phyloP scores from a whole-genome alignment of 2,888 invertebrate species.

The Rhaphigaster nebulosa region DNA sequence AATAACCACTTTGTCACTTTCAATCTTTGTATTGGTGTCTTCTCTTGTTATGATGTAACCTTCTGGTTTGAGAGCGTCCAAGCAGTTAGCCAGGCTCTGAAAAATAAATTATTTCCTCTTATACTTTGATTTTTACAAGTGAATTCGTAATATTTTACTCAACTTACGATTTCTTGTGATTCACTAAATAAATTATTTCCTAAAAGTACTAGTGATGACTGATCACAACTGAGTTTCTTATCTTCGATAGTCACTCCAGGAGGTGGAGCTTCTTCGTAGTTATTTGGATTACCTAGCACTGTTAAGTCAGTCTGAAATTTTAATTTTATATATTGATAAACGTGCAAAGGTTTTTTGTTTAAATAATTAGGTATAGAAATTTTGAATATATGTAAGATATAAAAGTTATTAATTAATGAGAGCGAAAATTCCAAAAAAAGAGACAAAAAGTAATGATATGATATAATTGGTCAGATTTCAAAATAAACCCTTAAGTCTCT shows the following conservation, averaged over 20 bases:
- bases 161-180: constrained; percentile 13
- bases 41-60: constrained; percentile 77
- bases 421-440: too few relatives aligned
- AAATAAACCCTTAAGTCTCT: too few relatives aligned
- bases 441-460: too few relatives aligned
- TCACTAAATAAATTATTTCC: constrained; percentile 71
- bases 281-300: constrained; percentile 69
- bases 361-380: too few relatives aligned
- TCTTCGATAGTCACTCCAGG: constrained; percentile 74
- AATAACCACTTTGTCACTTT: constrained; percentile 28
- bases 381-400: too few relatives aligned
- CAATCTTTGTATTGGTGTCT: constrained; percentile 70
- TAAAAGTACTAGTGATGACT: constrained; percentile 71
- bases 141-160: background rate
- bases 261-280: constrained; percentile 77
- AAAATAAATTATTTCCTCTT: constrained; percentile 47
- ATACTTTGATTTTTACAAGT: background rate
- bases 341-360: background rate
- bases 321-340: background rate
- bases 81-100: constrained; percentile 71
- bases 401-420: too few relatives aligned
- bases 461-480: too few relatives aligned
- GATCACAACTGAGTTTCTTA: constrained; percentile 73
- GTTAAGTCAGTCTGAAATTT: constrained; percentile 76
- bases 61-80: constrained; percentile 72